Base-by-base conservation (phyloP, 2,797 vertebrate species). In the Anguilla obscura region DNA sequence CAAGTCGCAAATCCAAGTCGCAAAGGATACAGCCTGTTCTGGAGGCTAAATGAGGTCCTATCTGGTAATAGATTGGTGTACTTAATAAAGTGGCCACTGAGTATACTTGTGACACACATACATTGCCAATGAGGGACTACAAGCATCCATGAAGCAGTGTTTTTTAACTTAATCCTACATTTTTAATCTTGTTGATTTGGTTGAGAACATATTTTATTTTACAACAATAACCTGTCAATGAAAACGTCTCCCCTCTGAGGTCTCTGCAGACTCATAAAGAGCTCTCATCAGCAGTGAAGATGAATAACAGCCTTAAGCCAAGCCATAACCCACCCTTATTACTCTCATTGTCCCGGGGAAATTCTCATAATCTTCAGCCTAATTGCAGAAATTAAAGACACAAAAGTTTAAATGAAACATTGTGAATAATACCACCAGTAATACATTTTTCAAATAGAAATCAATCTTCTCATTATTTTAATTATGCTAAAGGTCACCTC, bases 401-500 rank as follows among this genome's bases (percentile, higher is more conserved):
- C 58, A 71, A 66, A 87, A 69, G 80, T 74, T 80, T 79, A 86
- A 86, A 86, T 86, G 85, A 74, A 27, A 40, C 40, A 48, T n/a
- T 36, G 8, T 33, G 76, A 84, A 58, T 88, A 85, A 88, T 86
- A 74, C 50, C 79, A 79, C 79, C 18, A 63, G 48, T 66, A 74
- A 56, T 86, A 5, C 52, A 66, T 84, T 88, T 90, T 87, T 89
- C 48, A 86, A 52, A 85, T 36, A 24, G 30, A 69, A 88, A 87
- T 87, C 87, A 89, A 89, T 88, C 86, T 66, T 54, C 30, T 27
- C 56, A 85, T 85, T 86, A 80, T 69, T 88, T 89, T 90, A 76
- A 87, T 85, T 87, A 80, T 6, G 40, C 58, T 90, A 90, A 90
- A 90, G 90, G 87, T 88, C 90, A 89, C 30, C 71, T 45, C 85